phyloP scores from a whole-genome alignment of 2,888 invertebrate genomes.

The Trichogramma dendrolimi region DNA sequence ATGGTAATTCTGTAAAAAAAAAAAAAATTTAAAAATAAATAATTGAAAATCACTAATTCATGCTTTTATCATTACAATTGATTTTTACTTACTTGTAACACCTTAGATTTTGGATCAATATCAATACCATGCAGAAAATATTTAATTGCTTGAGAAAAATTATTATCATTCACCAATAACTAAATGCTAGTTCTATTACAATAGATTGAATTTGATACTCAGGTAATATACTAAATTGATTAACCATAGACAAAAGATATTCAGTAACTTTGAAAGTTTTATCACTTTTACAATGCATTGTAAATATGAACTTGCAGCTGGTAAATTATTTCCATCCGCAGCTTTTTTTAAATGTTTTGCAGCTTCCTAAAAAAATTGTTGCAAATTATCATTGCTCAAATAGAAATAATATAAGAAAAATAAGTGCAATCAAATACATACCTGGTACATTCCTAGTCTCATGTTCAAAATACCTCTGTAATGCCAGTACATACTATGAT shows the following conservation, averaged over 20 bases:
- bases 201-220: conserved; percentile 11
- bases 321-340: conserved; percentile 2
- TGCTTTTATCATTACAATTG: background rate
- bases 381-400: background rate
- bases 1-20: background rate
- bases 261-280: background rate
- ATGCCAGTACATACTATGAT: conserved; percentile 13
- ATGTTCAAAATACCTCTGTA: conserved; percentile 16
- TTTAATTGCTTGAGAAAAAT: conserved; percentile 2
- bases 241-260: conserved; percentile 4
- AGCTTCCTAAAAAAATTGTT: conserved; percentile 9
- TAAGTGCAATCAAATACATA: background rate
- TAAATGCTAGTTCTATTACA: conserved; percentile 7
- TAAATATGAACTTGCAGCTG: conserved; percentile 8
- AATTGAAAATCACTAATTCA: background rate
- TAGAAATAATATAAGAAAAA: background rate
- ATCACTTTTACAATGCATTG: conserved; percentile 3
- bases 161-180: background rate
- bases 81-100: conserved; percentile 2
- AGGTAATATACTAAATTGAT: conserved; percentile 7
- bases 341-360: conserved; percentile 14
- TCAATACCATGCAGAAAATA: conserved; percentile 13
- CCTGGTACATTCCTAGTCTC: conserved; percentile 6
- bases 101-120: conserved; percentile 5
- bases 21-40: background rate